Conservation (phyloP, 2,797 vertebrate genomes). For the Mormyrops attenuatus region DNA sequence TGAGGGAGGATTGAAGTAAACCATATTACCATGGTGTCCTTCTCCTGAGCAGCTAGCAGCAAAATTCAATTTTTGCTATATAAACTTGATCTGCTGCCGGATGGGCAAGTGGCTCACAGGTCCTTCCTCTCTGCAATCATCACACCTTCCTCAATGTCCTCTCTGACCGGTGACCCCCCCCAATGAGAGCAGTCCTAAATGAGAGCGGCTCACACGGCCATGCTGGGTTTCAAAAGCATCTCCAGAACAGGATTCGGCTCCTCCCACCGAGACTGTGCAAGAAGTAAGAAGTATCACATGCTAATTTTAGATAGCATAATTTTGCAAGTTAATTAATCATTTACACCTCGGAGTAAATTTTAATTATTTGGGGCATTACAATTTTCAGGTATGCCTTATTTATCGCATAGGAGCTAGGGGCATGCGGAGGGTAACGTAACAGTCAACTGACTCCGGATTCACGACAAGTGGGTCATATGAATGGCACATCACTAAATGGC, state of each 20-base stretch:
- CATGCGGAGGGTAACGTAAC: neutral
- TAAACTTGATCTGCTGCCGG: neutral
- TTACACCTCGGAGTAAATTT: neutral
- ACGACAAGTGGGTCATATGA: neutral
- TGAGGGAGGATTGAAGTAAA: neutral
- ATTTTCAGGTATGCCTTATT: neutral
- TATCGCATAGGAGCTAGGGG: neutral
- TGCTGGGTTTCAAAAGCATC: neutral
- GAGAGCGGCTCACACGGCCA: neutral
- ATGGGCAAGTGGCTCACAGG: neutral
- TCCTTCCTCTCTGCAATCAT: neutral
- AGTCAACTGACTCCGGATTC: neutral
- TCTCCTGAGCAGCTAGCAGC: neutral
- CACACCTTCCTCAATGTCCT: neutral
- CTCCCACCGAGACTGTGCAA: neutral
- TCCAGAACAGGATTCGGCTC: neutral
- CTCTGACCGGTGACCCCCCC: neutral
- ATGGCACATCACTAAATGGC: neutral
- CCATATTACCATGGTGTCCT: neutral
- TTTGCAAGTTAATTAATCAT: neutral
- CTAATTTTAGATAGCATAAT: conserved; percentile 7
- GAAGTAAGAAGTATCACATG: neutral
- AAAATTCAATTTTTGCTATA: conserved; percentile 2
- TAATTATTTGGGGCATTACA: neutral
- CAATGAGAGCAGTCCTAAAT: neutral